Conservation (phyloP, 2,797 vertebrate genomes). For the Chloroceryle inda region DNA sequence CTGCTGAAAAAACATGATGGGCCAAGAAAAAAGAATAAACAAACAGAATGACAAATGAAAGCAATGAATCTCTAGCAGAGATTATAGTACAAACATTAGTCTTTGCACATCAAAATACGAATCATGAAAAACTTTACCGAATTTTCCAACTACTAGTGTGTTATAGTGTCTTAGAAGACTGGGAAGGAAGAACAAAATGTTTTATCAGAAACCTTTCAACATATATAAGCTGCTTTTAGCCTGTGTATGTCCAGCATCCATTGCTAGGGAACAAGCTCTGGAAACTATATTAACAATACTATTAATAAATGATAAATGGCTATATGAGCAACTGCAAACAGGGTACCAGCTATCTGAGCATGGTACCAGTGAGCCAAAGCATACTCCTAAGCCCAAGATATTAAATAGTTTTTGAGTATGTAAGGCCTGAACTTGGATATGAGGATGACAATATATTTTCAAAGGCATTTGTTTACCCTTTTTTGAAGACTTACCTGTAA, state of each 20-base stretch:
- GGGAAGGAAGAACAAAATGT: not conserved
- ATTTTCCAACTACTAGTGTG: not conserved
- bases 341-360: not conserved
- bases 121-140: not conserved
- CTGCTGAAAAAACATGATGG: not conserved
- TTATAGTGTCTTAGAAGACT: not conserved
- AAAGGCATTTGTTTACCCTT: not conserved
- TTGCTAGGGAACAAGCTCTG: not conserved
- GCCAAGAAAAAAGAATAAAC: not conserved
- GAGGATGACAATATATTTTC: not conserved
- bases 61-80: not conserved
- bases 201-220: not conserved
- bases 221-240: not conserved
- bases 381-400: not conserved
- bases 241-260: not conserved
- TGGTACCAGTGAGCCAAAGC: not conserved
- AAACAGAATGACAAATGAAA: conserved; percentile 52
- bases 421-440: not conserved
- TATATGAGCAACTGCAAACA: not conserved
- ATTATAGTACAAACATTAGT: not conserved
- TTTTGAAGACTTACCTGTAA: not conserved
- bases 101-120: not conserved
- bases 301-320: not conserved
- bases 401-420: not conserved
- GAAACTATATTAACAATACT: not conserved